phyloP scores from a whole-genome alignment of 1,140 invertebrate species.

The Lasaia peninsularis region DNA sequence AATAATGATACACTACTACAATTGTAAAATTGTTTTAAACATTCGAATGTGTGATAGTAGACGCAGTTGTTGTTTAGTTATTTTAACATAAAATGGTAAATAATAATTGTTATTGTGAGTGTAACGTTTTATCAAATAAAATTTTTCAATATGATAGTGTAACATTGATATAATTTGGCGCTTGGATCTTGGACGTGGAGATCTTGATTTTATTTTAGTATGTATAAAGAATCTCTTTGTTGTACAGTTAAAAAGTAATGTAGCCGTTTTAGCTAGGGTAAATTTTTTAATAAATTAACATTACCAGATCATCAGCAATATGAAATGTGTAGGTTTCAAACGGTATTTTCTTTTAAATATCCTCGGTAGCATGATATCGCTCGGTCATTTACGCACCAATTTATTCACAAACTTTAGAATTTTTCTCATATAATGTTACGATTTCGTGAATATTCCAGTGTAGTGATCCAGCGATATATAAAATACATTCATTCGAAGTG shows the following conservation, averaged over 20 bases:
- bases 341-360: constrained; percentile 51
- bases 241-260: constrained; percentile 70
- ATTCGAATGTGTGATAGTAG: constrained; percentile 79
- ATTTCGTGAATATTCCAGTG: constrained; percentile 16
- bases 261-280: constrained; percentile 74
- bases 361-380: constrained; percentile 42
- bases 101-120: constrained; percentile 73
- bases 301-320: constrained; percentile 56
- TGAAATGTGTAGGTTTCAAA: constrained; percentile 41
- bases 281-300: constrained; percentile 71
- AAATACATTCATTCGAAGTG: constrained; percentile 10
- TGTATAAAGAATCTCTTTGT: constrained; percentile 59
- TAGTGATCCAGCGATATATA: constrained; percentile 17
- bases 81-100: constrained; percentile 71
- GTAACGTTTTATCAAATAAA: constrained; percentile 71
- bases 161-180: constrained; percentile 47
- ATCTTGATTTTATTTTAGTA: constrained; percentile 46
- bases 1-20: constrained; percentile 76
- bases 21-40: constrained; percentile 77
- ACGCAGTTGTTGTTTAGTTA: constrained; percentile 78
- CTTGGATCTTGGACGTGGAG: constrained; percentile 48
- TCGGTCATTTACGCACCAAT: constrained; percentile 60
- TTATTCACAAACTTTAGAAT: constrained; percentile 38
- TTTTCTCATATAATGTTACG: constrained; percentile 45
- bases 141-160: constrained; percentile 54